phyloP scores from a whole-genome alignment of 2,888 invertebrate genomes.

The Gryllus longicercus region DNA sequence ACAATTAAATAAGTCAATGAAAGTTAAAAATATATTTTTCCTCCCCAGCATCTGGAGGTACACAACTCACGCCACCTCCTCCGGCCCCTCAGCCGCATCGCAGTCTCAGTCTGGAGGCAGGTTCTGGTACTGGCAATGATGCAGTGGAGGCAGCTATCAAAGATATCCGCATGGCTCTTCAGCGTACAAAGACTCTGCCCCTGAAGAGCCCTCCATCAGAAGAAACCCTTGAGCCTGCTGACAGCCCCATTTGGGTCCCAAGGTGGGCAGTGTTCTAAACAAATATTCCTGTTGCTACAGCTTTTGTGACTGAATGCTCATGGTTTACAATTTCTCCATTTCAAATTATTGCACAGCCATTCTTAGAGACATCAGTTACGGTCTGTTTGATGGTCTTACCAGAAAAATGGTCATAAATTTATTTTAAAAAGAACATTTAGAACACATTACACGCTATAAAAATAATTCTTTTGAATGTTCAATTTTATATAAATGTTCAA shows the following conservation, averaged over 20 bases:
- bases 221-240: constrained; percentile 50
- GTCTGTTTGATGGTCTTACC: too few relatives aligned
- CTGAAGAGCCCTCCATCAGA: constrained; percentile 50
- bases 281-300: neutral
- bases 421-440: too few relatives aligned
- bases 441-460: too few relatives aligned
- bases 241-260: constrained; percentile 69
- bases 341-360: neutral
- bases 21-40: too few relatives aligned
- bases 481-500: too few relatives aligned
- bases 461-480: too few relatives aligned
- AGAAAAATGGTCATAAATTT: too few relatives aligned
- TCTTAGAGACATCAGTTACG: neutral
- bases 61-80: constrained; percentile 64
- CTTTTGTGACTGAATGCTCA: too few relatives aligned
- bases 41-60: constrained; percentile 28
- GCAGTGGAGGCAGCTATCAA: constrained; percentile 67
- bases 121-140: constrained; percentile 46
- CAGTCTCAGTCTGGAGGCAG: constrained; percentile 44
- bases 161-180: constrained; percentile 77
- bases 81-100: constrained; percentile 74
- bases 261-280: constrained; percentile 50
- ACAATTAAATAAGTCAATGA: too few relatives aligned
- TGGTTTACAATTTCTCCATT: neutral
- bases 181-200: constrained; percentile 65